Evolutionary conservation across 2,888 invertebrate genomes (phyloP), one percentile per base, ranked within the genome.

Genomic region (Geophilus truncorum): DNA sequence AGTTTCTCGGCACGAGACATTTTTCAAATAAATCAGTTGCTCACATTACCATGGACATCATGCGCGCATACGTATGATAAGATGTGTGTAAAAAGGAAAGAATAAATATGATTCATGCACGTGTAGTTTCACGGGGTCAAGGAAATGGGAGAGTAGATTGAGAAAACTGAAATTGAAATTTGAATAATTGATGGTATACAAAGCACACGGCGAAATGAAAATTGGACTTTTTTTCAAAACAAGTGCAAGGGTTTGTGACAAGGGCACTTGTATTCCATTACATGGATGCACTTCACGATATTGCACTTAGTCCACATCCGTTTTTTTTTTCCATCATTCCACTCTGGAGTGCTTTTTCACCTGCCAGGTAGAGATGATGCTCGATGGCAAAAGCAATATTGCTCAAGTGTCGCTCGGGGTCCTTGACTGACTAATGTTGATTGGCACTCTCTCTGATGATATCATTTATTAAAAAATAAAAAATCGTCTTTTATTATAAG

Each of bases 291-390:
- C 77, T 45, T 77, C 32, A 25, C 28, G 21, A 36, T 36, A 36
- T 32, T 45, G 77, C 45, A 40, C 45, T 77, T 45, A 77, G 45
- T 45, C 57, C 28, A 79, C 51, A 79, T 57, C 18, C 51, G 51
- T 45, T 57, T 32, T 6, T 7, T 57, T 62, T 70, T 79, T 32
- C 45, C 32, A 30, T 30, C n/a, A 25, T 70, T 70, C 15, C n/a
- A 18, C 21, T 51, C 25, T 70, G 9, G 70, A 70, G 70, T 70
- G 25, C 70, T 70, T 70, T 70, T 70, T 70, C 70, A 70, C 57
- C 57, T 57, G 57, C 57, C 57, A 57, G 57, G 57, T 57, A 57
- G 21, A 57, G 3, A 23, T 70, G 70, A 70, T 70, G 70, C 28
- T 28, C 28, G 15, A 70, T 70, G 70, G 70, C 70, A 70, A 70